Evolutionary conservation across 2,113 vertebrate species (phyloP).

Genomic region (Syngnathus scovelli): DNA sequence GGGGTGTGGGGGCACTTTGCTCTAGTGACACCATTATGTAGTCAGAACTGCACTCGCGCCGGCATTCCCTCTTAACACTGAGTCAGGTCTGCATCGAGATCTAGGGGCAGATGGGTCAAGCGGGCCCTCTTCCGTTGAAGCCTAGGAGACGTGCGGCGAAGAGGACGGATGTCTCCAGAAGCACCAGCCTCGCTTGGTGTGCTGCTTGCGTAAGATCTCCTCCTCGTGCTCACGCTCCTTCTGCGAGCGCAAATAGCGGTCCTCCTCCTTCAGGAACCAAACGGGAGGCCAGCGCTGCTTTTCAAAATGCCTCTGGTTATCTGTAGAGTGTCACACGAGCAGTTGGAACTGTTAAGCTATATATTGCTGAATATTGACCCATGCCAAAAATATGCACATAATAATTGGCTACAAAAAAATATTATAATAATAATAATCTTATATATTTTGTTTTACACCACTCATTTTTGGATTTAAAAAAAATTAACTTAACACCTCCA

Average conservation of each 20-base stretch:
- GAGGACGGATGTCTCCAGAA: constrained; percentile 81
- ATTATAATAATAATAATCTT: no score
- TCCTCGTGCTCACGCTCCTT: constrained; percentile 81
- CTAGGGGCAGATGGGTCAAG: neutral
- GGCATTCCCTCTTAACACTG: constrained; percentile 39
- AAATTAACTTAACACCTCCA: no score
- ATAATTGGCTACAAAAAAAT: no score
- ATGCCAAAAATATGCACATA: neutral
- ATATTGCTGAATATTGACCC: neutral
- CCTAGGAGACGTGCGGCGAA: constrained; percentile 74
- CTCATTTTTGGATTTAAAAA: no score
- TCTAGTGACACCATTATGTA: neutral
- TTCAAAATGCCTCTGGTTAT: constrained; percentile 82
- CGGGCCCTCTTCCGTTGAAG: neutral
- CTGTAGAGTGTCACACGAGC: constrained; percentile 48
- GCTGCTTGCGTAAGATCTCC: constrained; percentile 82
- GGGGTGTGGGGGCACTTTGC: constrained; percentile 55
- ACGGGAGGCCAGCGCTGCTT: constrained; percentile 85
- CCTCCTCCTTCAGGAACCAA: constrained; percentile 88
- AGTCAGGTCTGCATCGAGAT: neutral
- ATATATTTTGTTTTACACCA: no score
- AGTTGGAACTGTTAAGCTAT: neutral
- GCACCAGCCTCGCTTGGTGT: constrained; percentile 82
- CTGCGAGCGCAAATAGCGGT: constrained; percentile 80
- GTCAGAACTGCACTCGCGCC: constrained; percentile 34